These are phyloP conservation scores for Indicator indicator DNA, from an alignment of 2,113 vertebrate species.

Conservation along the genomic window DNA sequence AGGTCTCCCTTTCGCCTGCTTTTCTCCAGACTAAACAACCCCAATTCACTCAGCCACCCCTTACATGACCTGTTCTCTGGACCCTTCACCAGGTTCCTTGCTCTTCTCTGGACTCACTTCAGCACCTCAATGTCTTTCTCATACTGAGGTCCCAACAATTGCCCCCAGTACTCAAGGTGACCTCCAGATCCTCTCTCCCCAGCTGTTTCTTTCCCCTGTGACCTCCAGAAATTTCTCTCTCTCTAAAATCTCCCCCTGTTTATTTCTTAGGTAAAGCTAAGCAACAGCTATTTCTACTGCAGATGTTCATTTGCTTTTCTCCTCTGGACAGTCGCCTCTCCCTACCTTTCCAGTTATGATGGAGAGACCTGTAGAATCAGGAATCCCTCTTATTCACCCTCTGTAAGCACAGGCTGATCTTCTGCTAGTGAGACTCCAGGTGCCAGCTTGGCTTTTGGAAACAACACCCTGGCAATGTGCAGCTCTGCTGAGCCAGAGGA, in stretches of 20 bases:
- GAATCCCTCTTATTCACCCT: not conserved
- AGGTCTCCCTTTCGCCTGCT: no score
- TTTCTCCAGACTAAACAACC: no score
- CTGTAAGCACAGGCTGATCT: not conserved
- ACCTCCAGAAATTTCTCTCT: not conserved
- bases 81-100: no score
- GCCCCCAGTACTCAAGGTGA: no score
- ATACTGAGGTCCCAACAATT: not conserved
- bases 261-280: not conserved
- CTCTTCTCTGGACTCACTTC: no score
- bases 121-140: no score
- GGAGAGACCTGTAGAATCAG: not conserved
- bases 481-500: not conserved
- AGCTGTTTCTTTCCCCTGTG: fast-evolving
- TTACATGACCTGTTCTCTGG: no score
- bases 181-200: not conserved
- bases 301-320: not conserved
- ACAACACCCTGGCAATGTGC: not conserved
- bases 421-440: not conserved
- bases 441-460: not conserved
- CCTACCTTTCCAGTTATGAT: not conserved
- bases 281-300: not conserved
- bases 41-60: no score
- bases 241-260: not conserved
- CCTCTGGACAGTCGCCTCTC: not conserved